Percentiles rank a stretch among this genome's conserved stretches.
Evolutionary conservation across 2,888 invertebrate genomes (phyloP).

Genomic region (Melanostoma mellinum): DNA sequence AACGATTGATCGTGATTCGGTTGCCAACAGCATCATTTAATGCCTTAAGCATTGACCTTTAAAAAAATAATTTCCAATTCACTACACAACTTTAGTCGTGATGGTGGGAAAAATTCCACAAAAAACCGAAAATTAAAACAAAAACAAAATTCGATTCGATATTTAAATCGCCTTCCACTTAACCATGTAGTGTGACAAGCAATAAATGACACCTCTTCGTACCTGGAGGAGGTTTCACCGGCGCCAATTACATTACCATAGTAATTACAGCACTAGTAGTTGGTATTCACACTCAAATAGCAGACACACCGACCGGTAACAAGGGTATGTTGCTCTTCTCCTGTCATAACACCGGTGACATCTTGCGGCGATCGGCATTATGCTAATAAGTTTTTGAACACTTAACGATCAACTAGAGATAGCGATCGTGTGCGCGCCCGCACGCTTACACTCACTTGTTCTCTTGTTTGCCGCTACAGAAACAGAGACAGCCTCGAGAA

Average conservation of each 20-base stretch:
- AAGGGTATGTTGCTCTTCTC: constrained; percentile 51
- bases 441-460: constrained; percentile 19
- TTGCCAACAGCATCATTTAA: constrained; percentile 23
- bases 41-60: constrained; percentile 64
- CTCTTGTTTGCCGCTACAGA: neutral
- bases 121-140: constrained; percentile 2
- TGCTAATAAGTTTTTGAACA: constrained; percentile 56
- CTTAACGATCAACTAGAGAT: constrained; percentile 62
- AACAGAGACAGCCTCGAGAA: neutral
- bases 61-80: constrained; percentile 18
- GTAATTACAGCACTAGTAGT: constrained; percentile 51
- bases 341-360: constrained; percentile 67
- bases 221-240: constrained; percentile 43
- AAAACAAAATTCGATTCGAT: constrained; percentile 28
- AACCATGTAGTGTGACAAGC: constrained; percentile 40
- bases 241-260: constrained; percentile 70
- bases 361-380: constrained; percentile 70
- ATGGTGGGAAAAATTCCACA: constrained; percentile 8
- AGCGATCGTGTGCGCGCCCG: constrained; percentile 38
- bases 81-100: constrained; percentile 27
- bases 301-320: constrained; percentile 35
- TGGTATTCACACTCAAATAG: constrained; percentile 9
- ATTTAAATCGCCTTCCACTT: constrained; percentile 59
- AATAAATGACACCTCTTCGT: constrained; percentile 64
- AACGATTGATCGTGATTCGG: constrained; percentile 52